Percentiles rank a stretch among this genome's conserved stretches.
These are phyloP conservation scores for Pocillopora grandis DNA, from an alignment of 92 coral and sea anemone species.

Conservation along the genomic window DNA sequence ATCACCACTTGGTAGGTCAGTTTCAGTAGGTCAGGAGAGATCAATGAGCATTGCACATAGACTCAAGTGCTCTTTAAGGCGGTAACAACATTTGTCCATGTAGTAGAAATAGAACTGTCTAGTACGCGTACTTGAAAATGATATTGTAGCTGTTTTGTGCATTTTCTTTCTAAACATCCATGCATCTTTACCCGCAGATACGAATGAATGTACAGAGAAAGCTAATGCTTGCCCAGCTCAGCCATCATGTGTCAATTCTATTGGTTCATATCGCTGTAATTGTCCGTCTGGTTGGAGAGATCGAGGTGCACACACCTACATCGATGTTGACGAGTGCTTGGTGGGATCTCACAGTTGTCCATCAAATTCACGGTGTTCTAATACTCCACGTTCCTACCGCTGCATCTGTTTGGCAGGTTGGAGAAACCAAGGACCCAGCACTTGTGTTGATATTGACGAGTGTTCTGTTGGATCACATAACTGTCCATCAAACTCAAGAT, in stretches of 20 bases:
- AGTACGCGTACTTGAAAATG: too few species aligned
- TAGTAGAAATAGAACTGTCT: too few species aligned
- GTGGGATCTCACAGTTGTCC: conserved; percentile 29
- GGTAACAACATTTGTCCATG: too few species aligned
- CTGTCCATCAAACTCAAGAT: conserved; percentile 39
- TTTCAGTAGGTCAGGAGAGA: neutral
- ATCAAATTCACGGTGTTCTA: conserved; percentile 30
- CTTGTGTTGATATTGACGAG: conserved; percentile 45
- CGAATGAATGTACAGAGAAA: conserved; percentile 34
- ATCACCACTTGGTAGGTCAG: too few species aligned
- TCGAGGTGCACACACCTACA: conserved; percentile 35
- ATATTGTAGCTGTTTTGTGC: too few species aligned
- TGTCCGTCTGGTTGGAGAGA: conserved; percentile 47
- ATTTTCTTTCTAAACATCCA: too few species aligned
- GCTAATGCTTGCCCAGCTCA: conserved; percentile 35
- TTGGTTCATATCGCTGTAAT: conserved; percentile 47
- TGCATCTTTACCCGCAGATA: conserved; percentile 17
- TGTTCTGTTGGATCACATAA: conserved; percentile 46
- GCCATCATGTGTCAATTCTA: conserved; percentile 43
- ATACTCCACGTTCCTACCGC: conserved; percentile 40
- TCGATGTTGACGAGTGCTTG: conserved; percentile 42
- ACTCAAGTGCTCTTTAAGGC: neutral
- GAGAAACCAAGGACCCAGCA: neutral
- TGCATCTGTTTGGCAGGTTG: conserved; percentile 21
- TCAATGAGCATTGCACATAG: neutral